Conservation (phyloP, 2,888 invertebrate genomes). For the Malthinus flaveolus region DNA sequence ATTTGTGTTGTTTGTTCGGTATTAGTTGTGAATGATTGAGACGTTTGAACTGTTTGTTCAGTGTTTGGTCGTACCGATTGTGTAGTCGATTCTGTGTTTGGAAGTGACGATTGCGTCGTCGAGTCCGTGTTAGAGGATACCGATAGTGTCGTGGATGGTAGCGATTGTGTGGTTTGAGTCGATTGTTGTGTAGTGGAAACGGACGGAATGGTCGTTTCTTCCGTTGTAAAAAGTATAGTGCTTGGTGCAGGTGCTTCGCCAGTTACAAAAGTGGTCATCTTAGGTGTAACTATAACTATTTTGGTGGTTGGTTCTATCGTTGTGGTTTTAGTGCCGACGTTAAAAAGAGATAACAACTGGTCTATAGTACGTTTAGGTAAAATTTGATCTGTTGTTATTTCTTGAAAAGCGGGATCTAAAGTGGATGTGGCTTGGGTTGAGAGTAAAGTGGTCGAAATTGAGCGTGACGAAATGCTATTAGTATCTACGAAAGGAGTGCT, state of each 20-base stretch:
- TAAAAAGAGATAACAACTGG: slow-evolving; percentile 49
- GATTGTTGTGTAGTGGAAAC: slow-evolving; percentile 20
- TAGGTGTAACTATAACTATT: slow-evolving; percentile 48
- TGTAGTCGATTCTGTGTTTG: not conserved
- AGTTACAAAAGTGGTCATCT: slow-evolving; percentile 34
- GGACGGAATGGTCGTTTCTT: slow-evolving; percentile 12
- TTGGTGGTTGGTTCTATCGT: slow-evolving; percentile 31
- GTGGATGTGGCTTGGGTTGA: slow-evolving; percentile 27
- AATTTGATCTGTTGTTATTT: slow-evolving; percentile 46
- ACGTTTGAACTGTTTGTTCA: too few species aligned
- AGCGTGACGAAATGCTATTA: slow-evolving; percentile 11
- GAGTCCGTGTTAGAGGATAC: not conserved
- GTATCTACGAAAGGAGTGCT: slow-evolving; percentile 21
- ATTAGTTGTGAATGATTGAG: too few species aligned
- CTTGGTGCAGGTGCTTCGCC: slow-evolving; percentile 46
- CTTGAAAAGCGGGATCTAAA: slow-evolving; percentile 41
- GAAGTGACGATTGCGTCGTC: not conserved
- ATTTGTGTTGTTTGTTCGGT: too few species aligned
- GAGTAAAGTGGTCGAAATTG: slow-evolving; percentile 20
- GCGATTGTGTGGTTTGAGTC: slow-evolving; percentile 21
- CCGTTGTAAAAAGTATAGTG: slow-evolving; percentile 49
- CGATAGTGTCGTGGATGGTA: not conserved
- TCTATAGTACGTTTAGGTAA: slow-evolving; percentile 49
- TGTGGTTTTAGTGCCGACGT: slow-evolving; percentile 45
- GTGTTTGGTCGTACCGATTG: too few species aligned